Percentiles rank a stretch among this genome's conserved stretches.
Conservation (phyloP, 2,888 invertebrate species). For the Yponomeuta malinellus region DNA sequence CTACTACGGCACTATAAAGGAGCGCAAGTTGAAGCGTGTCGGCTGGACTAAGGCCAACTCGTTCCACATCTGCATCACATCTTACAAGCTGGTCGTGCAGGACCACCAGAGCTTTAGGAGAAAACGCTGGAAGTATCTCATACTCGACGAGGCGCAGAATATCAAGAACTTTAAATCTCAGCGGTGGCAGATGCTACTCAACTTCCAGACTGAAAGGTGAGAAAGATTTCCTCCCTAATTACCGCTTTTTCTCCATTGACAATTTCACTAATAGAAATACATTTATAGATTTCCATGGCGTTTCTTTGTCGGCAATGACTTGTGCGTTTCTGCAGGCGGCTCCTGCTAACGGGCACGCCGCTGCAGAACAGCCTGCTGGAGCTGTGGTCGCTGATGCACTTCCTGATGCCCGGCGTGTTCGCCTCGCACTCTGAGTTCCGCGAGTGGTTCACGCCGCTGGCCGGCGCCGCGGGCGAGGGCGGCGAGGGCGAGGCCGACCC, state of each 20-base stretch:
- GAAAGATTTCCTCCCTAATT: slow-evolving; percentile 24
- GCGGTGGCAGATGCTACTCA: slow-evolving; percentile 96
- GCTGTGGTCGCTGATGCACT: slow-evolving; percentile 98
- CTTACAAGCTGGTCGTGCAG: slow-evolving; percentile 98
- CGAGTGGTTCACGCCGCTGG: slow-evolving; percentile 99
- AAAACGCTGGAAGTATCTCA: slow-evolving; percentile 98
- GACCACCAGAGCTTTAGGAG: slow-evolving; percentile 98
- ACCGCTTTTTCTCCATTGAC: not conserved
- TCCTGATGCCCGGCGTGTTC: slow-evolving; percentile 98
- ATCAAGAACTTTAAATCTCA: slow-evolving; percentile 99
- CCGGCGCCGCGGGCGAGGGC: slow-evolving; percentile 71
- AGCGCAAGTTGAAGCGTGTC: slow-evolving; percentile 91
- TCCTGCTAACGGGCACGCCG: slow-evolving; percentile 95
- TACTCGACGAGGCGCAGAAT: slow-evolving; percentile 98
- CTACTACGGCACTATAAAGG: slow-evolving; percentile 97
- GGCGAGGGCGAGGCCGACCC: slow-evolving; percentile 17
- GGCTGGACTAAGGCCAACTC: slow-evolving; percentile 99
- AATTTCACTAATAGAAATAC: not conserved
- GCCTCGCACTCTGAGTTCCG: slow-evolving; percentile 97
- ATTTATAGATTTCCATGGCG: not conserved
- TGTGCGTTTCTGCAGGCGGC: slow-evolving; percentile 75
- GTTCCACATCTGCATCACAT: slow-evolving; percentile 98
- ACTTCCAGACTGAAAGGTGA: slow-evolving; percentile 93
- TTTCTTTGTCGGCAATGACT: not conserved
- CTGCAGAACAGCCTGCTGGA: slow-evolving; percentile 97